A percentile compares a stretch with the other conserved stretches of the same genome.
phyloP scores from a whole-genome alignment of 2,888 invertebrate genomes.

The Tetropium fuscum region DNA sequence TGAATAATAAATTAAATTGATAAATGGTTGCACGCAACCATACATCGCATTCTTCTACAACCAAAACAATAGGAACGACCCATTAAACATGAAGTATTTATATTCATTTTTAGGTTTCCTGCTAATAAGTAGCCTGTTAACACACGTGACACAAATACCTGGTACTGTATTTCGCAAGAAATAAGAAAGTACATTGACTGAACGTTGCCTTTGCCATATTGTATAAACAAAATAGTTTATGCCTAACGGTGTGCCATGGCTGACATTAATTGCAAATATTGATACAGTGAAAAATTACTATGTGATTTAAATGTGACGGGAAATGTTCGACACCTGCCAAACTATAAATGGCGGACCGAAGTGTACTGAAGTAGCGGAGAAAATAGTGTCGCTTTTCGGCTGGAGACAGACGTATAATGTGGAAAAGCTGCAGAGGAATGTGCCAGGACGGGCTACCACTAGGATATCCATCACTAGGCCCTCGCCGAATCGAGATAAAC shows the following conservation, averaged over 20 bases:
- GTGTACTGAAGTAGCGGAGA: conserved; percentile 82
- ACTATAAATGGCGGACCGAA: conserved; percentile 66
- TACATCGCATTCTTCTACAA: neutral
- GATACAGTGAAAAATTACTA: conserved; percentile 16
- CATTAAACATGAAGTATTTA: no score
- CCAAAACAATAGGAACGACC: conserved; percentile 11
- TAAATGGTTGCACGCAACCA: no score
- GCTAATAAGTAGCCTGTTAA: conserved; percentile 2
- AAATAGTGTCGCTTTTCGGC: conserved; percentile 80
- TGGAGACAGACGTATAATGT: conserved; percentile 86
- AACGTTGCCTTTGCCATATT: neutral
- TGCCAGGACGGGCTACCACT: conserved; percentile 67
- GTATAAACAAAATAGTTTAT: neutral
- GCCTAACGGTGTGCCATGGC: neutral
- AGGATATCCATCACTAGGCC: conserved; percentile 67
- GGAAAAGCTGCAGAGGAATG: conserved; percentile 78
- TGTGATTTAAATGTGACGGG: conserved; percentile 48
- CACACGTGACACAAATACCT: conserved; percentile 9
- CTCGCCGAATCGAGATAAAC: conserved; percentile 43
- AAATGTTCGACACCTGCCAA: conserved; percentile 61
- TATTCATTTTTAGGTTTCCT: conserved; percentile 8
- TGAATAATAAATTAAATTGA: no score
- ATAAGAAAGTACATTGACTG: conserved; percentile 12
- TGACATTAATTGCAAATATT: neutral
- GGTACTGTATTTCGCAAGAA: neutral